A percentile compares a stretch with the other conserved stretches of the same genome.
These are phyloP conservation scores for Eptatretus atami DNA, from an alignment of 2,797 vertebrate species.

Conservation along the genomic window DNA sequence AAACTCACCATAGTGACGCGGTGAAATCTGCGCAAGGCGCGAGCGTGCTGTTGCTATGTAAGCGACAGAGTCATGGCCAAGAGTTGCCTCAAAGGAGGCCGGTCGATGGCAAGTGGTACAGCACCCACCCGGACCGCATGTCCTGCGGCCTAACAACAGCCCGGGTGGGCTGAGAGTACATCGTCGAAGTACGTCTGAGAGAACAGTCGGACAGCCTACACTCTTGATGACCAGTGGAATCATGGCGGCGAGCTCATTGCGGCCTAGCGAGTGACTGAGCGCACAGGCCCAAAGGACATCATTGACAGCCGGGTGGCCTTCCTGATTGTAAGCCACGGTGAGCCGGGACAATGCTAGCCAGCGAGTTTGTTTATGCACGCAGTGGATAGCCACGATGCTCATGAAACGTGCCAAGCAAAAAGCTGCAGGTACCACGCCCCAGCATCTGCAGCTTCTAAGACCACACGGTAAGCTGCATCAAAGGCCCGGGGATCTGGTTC, in stretches of 20 bases:
- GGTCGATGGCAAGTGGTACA: constrained; percentile 14
- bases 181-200: constrained; percentile 17
- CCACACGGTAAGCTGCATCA: constrained; percentile 18
- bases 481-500: constrained; percentile 18
- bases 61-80: constrained; percentile 14
- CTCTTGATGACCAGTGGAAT: constrained; percentile 18
- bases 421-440: constrained; percentile 16
- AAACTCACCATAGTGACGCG: constrained; percentile 8
- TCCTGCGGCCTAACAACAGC: constrained; percentile 12
- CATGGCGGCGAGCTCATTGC: constrained; percentile 15
- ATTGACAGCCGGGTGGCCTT: constrained; percentile 17
- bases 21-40: constrained; percentile 6
- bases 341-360: constrained; percentile 17
- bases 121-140: constrained; percentile 11
- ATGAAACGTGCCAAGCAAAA: constrained; percentile 18
- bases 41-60: constrained; percentile 18
- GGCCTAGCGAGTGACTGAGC: constrained; percentile 17
- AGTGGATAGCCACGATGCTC: constrained; percentile 17
- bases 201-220: constrained; percentile 17
- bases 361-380: constrained; percentile 19
- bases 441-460: constrained; percentile 14
- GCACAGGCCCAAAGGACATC: constrained; percentile 21
- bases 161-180: constrained; percentile 16
- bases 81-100: constrained; percentile 16
- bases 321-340: constrained; percentile 18